Conservation (phyloP, 1,140 invertebrate species). For the Mamestra configurata region DNA sequence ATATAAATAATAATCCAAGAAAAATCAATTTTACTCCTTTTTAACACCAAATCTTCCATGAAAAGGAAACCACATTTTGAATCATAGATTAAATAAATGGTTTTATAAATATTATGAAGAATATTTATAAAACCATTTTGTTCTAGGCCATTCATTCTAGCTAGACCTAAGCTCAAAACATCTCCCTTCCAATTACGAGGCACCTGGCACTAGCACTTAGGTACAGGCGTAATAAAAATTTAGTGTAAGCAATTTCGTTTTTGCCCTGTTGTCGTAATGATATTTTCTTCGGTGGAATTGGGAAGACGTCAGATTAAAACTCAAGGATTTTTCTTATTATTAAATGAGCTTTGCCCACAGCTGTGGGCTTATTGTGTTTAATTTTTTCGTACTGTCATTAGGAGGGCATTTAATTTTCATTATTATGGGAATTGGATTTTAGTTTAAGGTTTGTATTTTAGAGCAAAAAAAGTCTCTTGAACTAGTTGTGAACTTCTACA, state of each 20-base stretch:
- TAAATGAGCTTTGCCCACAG: conserved; percentile 17
- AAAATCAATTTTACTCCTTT: too few relatives aligned
- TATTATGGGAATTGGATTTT: background rate
- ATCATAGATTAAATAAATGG: too few relatives aligned
- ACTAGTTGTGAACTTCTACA: too few relatives aligned
- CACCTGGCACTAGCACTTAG: background rate
- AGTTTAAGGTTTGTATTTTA: too few relatives aligned
- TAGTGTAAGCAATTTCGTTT: background rate
- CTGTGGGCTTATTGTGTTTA: background rate
- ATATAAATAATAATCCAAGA: too few relatives aligned
- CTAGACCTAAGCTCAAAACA: background rate
- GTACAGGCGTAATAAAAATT: conserved; percentile 26
- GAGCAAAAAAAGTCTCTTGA: too few relatives aligned
- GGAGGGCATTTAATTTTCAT: background rate
- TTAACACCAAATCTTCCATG: too few relatives aligned
- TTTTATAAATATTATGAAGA: too few relatives aligned
- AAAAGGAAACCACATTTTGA: too few relatives aligned
- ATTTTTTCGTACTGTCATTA: background rate
- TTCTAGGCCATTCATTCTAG: background rate
- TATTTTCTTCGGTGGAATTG: background rate
- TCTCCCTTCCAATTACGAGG: conserved; percentile 8
- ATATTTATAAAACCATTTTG: too few relatives aligned
- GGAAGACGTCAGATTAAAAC: conserved; percentile 3
- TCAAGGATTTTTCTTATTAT: conserved; percentile 4
- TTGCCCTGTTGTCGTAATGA: background rate